Evolutionary conservation across 2,888 invertebrate species (phyloP).

Genomic region (Lydus trimaculatus): DNA sequence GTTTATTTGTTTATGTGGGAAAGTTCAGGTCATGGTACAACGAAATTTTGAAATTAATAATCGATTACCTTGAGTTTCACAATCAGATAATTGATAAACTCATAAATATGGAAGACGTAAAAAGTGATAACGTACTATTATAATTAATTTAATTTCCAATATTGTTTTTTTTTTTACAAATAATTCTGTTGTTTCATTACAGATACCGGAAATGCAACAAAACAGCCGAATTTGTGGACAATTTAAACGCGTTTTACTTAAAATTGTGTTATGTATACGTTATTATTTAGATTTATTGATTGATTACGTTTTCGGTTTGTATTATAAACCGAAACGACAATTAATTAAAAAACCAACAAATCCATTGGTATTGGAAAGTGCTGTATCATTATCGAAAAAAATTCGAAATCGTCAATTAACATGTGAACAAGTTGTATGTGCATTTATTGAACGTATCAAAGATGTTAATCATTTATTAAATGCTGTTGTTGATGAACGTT

Average conservation of each 20-base stretch:
- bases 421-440: constrained; percentile 73
- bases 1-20: too few relatives aligned
- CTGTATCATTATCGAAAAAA: constrained; percentile 70
- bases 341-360: constrained; percentile 57
- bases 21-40: too few relatives aligned
- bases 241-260: neutral
- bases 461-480: constrained; percentile 78
- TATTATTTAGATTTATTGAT: constrained; percentile 61
- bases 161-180: too few relatives aligned
- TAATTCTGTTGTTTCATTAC: neutral
- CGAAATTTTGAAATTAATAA: too few relatives aligned
- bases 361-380: constrained; percentile 68
- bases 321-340: constrained; percentile 55
- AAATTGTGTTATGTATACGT: constrained; percentile 55
- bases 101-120: too few relatives aligned
- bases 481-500: constrained; percentile 84
- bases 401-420: constrained; percentile 70
- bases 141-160: too few relatives aligned
- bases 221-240: neutral
- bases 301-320: constrained; percentile 60
- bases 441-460: constrained; percentile 80
- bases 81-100: too few relatives aligned
- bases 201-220: neutral
- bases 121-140: too few relatives aligned
- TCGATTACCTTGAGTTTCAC: too few relatives aligned